Conservation (phyloP, 2,113 vertebrate genomes). For the Sprattus sprattus region DNA sequence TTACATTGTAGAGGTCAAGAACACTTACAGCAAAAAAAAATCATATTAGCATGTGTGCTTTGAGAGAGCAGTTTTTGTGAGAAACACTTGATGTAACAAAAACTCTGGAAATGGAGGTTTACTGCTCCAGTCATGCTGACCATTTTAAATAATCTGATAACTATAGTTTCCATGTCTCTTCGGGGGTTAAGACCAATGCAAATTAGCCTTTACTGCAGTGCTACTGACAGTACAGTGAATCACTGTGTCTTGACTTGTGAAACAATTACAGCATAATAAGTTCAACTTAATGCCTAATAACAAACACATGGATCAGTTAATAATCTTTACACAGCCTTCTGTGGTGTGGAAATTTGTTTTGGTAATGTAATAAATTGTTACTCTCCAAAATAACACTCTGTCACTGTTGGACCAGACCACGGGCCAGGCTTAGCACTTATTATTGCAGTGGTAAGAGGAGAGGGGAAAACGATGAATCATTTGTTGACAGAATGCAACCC, state of each 20-base stretch:
- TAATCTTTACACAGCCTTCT: slow-evolving; percentile 45
- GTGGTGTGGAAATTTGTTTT: slow-evolving; percentile 54
- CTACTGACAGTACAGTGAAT: slow-evolving; percentile 19
- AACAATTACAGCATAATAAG: slow-evolving; percentile 62
- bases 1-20: not conserved
- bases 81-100: not conserved
- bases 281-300: slow-evolving; percentile 54
- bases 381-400: slow-evolving; percentile 42
- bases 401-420: slow-evolving; percentile 9
- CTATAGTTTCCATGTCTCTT: not conserved
- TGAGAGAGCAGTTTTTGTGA: not conserved
- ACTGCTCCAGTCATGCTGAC: not conserved
- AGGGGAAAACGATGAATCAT: slow-evolving; percentile 29
- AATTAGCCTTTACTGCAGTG: not conserved
- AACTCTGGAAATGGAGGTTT: not conserved
- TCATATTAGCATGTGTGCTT: not conserved
- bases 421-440: slow-evolving; percentile 32
- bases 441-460: slow-evolving; percentile 25
- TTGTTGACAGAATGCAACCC: slow-evolving; percentile 37
- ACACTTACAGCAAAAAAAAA: not conserved
- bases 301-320: slow-evolving; percentile 58
- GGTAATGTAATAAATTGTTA: slow-evolving; percentile 51
- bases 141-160: not conserved
- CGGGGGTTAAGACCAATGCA: not conserved
- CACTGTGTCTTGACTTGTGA: slow-evolving; percentile 45